Conservation (phyloP, 2,797 vertebrate genomes). For the Oreonectes daqikongensis region DNA sequence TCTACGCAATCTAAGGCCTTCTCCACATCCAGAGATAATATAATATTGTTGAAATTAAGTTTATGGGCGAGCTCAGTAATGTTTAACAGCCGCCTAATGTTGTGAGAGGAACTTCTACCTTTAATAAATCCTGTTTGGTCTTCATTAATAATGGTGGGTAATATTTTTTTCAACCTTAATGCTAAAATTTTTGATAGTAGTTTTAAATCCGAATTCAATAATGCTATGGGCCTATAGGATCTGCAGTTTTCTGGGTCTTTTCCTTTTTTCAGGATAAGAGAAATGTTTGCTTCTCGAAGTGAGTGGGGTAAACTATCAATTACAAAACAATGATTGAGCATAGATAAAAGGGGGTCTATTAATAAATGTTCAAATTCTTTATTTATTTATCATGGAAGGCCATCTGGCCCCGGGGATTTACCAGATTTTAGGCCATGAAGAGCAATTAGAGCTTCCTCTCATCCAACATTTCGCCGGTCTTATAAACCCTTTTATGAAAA, state of each 20-base stretch:
- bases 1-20: background rate
- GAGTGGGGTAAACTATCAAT: background rate
- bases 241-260: slow-evolving; percentile 11
- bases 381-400: background rate
- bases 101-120: background rate
- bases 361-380: slow-evolving; percentile 19
- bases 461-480: no score
- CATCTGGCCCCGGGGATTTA: slow-evolving; percentile 2
- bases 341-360: slow-evolving; percentile 15
- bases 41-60: background rate
- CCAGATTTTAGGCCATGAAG: background rate
- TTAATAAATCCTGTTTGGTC: slow-evolving; percentile 1
- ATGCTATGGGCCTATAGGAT: background rate
- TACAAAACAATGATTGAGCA: slow-evolving; percentile 4
- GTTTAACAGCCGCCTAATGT: slow-evolving; percentile 1
- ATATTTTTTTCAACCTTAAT: slow-evolving; percentile 2
- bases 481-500: no score
- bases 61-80: background rate
- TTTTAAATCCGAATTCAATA: slow-evolving; percentile 16
- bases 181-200: slow-evolving; percentile 20
- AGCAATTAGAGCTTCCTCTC: background rate
- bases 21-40: slow-evolving; percentile 5
- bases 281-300: slow-evolving; percentile 9
- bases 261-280: slow-evolving; percentile 2
- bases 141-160: slow-evolving; percentile 10